phyloP scores from a whole-genome alignment of 2,113 vertebrate genomes.

The Oenanthe melanoleuca region DNA sequence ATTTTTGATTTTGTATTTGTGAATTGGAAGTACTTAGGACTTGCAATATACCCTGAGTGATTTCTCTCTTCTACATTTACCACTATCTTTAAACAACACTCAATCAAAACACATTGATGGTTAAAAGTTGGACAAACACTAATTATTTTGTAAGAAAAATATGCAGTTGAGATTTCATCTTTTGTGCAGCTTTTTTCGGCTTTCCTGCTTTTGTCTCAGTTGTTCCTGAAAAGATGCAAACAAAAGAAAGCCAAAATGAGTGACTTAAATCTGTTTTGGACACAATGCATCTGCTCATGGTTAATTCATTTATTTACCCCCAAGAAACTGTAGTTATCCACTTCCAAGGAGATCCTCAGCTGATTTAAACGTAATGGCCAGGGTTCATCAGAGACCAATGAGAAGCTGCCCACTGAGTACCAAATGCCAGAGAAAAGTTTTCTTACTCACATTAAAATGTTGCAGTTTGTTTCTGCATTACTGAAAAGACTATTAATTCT shows the following conservation, averaged over 20 bases:
- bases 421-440: not conserved
- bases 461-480: not conserved
- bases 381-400: not conserved
- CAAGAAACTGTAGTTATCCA: conserved; percentile 18
- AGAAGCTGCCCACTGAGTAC: not conserved
- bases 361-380: conserved; percentile 20
- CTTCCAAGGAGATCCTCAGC: not conserved
- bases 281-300: not conserved
- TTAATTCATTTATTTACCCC: conserved; percentile 42
- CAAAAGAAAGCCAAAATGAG: not conserved
- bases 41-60: not conserved
- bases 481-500: not conserved
- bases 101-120: not conserved
- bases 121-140: not conserved
- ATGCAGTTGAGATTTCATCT: not conserved
- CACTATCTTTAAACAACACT: not conserved
- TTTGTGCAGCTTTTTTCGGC: not conserved
- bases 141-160: not conserved
- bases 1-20: not conserved
- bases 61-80: not conserved
- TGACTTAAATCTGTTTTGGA: not conserved
- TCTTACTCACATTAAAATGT: not conserved
- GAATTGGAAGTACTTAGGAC: not conserved
- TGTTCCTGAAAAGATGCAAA: not conserved
- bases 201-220: not conserved